A percentile compares a stretch with the other conserved stretches of the same genome.
These are phyloP conservation scores for Eupithecia dodoneata DNA, from an alignment of 2,888 invertebrate species.

Conservation along the genomic window DNA sequence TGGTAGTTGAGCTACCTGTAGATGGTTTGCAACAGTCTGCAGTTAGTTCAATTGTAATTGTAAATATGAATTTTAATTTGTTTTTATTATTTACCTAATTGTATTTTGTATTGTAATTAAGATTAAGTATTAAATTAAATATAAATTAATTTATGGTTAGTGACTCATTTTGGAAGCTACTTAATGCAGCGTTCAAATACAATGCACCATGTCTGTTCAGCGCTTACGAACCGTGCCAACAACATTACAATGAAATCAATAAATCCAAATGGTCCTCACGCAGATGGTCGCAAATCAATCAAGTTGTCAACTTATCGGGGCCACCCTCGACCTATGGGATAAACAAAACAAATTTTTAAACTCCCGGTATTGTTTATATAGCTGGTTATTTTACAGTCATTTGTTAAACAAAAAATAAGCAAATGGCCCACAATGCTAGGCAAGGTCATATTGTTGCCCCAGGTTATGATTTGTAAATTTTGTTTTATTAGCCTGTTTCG, in stretches of 20 bases:
- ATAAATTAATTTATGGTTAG: too few relatives aligned
- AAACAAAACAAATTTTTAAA: not conserved
- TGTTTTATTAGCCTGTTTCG: too few relatives aligned
- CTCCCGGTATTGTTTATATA: not conserved
- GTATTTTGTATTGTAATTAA: too few relatives aligned
- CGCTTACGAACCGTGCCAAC: not conserved
- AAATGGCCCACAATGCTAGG: not conserved
- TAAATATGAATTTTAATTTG: too few relatives aligned
- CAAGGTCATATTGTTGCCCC: too few relatives aligned
- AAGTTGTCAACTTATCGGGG: slow-evolving; percentile 48
- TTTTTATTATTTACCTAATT: too few relatives aligned
- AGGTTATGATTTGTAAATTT: too few relatives aligned
- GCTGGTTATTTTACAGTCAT: not conserved
- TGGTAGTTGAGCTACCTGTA: too few relatives aligned
- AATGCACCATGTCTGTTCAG: not conserved
- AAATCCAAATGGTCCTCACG: slow-evolving; percentile 17
- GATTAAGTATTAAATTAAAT: too few relatives aligned
- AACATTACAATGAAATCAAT: slow-evolving; percentile 10
- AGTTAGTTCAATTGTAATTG: too few relatives aligned
- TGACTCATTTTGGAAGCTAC: not conserved
- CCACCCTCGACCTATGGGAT: slow-evolving; percentile 45
- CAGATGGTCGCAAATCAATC: slow-evolving; percentile 52
- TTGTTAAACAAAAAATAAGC: not conserved
- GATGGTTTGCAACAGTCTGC: too few relatives aligned
- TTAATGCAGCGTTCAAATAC: not conserved